phyloP scores from a whole-genome alignment of 2,797 vertebrate species.

The Denticeps clupeoides region DNA sequence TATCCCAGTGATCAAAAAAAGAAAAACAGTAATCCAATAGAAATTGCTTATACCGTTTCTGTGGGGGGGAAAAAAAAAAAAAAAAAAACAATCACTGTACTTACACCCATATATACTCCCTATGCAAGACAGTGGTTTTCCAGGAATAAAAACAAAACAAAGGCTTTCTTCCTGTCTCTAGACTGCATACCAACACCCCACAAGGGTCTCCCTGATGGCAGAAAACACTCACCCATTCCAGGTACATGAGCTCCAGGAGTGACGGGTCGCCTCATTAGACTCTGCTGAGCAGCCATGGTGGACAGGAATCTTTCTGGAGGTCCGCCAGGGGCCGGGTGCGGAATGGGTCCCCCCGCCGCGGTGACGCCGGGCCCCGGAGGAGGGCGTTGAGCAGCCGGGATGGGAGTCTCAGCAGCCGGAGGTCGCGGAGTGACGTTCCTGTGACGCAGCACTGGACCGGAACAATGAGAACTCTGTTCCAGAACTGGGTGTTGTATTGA shows the following conservation, averaged over 20 bases:
- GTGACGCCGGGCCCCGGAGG: constrained; percentile 49
- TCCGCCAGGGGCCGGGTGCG: constrained; percentile 73
- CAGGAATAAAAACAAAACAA: too few relatives aligned
- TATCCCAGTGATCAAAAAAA: too few relatives aligned
- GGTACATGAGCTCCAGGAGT: constrained; percentile 78
- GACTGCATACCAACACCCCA: constrained; percentile 27
- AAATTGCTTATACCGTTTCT: too few relatives aligned
- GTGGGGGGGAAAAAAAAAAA: too few relatives aligned
- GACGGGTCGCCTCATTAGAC: constrained; percentile 73
- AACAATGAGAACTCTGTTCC: background rate
- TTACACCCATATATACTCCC: too few relatives aligned
- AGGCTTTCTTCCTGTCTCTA: constrained; percentile 30
- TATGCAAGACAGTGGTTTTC: too few relatives aligned
- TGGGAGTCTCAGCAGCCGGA: constrained; percentile 43
- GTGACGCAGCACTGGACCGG: constrained; percentile 77
- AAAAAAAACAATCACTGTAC: too few relatives aligned
- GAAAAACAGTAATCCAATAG: too few relatives aligned
- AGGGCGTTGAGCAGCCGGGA: constrained; percentile 53
- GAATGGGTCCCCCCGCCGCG: constrained; percentile 57
- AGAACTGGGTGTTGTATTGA: too few relatives aligned
- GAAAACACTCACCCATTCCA: constrained; percentile 82
- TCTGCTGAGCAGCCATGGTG: constrained; percentile 67
- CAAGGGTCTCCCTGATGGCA: constrained; percentile 8
- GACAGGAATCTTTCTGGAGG: constrained; percentile 71
- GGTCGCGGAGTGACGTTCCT: constrained; percentile 68